Base-by-base conservation (phyloP, 2,888 invertebrate species). In the Lycocerus yunnanus region DNA sequence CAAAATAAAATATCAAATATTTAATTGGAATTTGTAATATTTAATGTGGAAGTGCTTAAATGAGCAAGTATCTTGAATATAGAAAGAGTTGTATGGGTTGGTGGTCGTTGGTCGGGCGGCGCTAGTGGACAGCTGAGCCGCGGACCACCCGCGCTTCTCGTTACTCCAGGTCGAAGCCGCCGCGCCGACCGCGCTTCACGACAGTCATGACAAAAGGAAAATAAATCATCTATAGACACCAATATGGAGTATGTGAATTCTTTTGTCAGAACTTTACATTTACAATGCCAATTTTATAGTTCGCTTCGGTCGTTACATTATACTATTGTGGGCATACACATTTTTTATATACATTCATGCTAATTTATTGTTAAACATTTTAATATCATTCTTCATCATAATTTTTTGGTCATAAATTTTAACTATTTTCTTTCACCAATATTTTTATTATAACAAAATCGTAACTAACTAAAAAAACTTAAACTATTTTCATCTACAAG, bases 81-180 rank as follows among this genome's bases (percentile, higher is more conserved):
- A n/a, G 69, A 71, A 59, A 65, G 75, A 66, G 71, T 43, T 65
- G 68, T 74, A 68, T 71, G 71, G 74, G 75, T 65, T 24, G 74
- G 74, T 71, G 74, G 74, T 74, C 74, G 74, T 58, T 75, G 69
- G 69, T 70, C 76, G 76, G 76, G 76, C 71, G 75, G 75, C 76
- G 77, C 78, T 77, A 76, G 78, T 70, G 79, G 85, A 85, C 85
- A 85, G 85, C 78, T 85, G 85, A 85, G 83, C 83, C 80, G 81
- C 80, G 83, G 86, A 86, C 86, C 86, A 86, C 86, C 86, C 85
- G 83, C 85, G 82, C 80, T 84, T 84, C 85, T 86, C 85, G 85
- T 86, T 86, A 86, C 84, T 75, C 76, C 77, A 74, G 74, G 78
- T 71, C 76, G 75, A 77, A 79, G 78, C 74, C 73, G 78, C 79